phyloP scores from a whole-genome alignment of 37 sponge, comb jelly and placozoan species.

The Spongia lamella region DNA sequence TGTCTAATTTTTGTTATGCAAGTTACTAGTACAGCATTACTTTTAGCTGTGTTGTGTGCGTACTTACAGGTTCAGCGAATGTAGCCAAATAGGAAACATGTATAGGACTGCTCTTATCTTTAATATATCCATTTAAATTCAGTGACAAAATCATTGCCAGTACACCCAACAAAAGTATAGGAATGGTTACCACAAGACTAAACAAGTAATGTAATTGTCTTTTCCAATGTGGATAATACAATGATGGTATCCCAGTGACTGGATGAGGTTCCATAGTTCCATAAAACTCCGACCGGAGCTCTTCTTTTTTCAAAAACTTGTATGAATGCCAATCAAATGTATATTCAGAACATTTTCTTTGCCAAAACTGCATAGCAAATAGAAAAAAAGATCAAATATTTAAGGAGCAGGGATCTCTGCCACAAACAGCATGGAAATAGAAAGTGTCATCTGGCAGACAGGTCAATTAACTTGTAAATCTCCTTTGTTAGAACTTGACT shows the following conservation, averaged over 20 bases:
- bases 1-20: too few species aligned
- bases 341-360: conserved; percentile 33
- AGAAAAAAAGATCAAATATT: neutral
- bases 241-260: conserved; percentile 19
- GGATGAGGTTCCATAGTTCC: conserved; percentile 38
- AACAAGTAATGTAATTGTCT: conserved; percentile 53
- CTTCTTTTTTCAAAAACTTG: conserved; percentile 39
- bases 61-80: conserved; percentile 72
- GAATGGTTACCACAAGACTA: conserved; percentile 61
- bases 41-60: too few species aligned
- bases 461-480: too few species aligned
- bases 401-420: too few species aligned
- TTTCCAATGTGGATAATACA: conserved; percentile 61
- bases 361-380: conserved; percentile 49
- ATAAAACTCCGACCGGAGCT: conserved; percentile 42
- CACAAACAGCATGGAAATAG: too few species aligned
- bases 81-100: conserved; percentile 48
- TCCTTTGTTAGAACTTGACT: too few species aligned
- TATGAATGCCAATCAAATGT: conserved; percentile 70
- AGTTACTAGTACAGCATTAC: too few species aligned
- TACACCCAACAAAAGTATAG: conserved; percentile 53
- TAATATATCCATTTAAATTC: conserved; percentile 76
- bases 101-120: conserved; percentile 62
- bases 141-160: conserved; percentile 72
- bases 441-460: too few species aligned